Evolutionary conservation across 2,113 vertebrate species (phyloP).

Genomic region (Festucalex cinctus): DNA sequence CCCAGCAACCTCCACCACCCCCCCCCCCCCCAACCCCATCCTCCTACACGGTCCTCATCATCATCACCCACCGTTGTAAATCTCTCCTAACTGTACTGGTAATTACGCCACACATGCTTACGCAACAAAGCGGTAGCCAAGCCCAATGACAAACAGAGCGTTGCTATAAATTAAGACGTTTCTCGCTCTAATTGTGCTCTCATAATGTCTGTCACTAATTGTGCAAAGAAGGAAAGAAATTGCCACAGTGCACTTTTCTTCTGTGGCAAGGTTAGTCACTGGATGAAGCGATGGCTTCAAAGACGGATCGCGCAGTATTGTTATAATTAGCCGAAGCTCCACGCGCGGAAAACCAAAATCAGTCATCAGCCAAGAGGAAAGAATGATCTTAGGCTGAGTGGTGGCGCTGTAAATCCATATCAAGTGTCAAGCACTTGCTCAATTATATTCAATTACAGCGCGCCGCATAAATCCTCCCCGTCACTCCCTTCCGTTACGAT

Average conservation of each 20-base stretch:
- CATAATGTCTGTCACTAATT: conserved; percentile 73
- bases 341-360: conserved; percentile 35
- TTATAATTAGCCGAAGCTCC: conserved; percentile 41
- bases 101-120: conserved; percentile 69
- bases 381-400: conserved; percentile 31
- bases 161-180: conserved; percentile 71
- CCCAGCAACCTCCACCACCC: conserved; percentile 23
- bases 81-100: conserved; percentile 61
- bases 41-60: conserved; percentile 43
- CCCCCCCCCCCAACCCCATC: conserved; percentile 22
- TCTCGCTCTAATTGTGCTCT: conserved; percentile 69
- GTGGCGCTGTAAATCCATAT: conserved; percentile 43
- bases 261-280: conserved; percentile 28
- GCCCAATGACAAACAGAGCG: conserved; percentile 77
- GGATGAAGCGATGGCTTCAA: conserved; percentile 59
- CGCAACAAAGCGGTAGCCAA: conserved; percentile 73
- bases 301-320: conserved; percentile 37
- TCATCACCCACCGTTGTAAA: conserved; percentile 52
- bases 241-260: conserved; percentile 60
- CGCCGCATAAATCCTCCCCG: conserved; percentile 31
- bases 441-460: conserved; percentile 44
- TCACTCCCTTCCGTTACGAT: conserved; percentile 22
- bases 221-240: conserved; percentile 49
- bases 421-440: conserved; percentile 38
- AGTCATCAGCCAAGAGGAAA: conserved; percentile 36